Conservation (phyloP, 2,888 invertebrate species). For the Hirtodrosophila cameraria region DNA sequence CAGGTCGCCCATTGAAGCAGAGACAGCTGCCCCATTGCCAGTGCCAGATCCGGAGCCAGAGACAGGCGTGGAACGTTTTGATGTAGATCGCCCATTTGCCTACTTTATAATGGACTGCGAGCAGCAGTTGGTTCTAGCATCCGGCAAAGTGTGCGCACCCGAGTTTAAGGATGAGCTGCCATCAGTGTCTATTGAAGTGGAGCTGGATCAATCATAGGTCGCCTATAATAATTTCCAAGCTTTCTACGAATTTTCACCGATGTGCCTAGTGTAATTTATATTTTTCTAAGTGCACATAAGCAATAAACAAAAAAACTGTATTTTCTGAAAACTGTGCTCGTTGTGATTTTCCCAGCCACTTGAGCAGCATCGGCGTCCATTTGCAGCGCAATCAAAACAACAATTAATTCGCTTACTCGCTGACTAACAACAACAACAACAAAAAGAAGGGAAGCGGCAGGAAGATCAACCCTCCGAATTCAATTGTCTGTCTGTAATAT, state of each 20-base stretch:
- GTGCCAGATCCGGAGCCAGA: constrained; percentile 67
- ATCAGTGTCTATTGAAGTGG: constrained; percentile 71
- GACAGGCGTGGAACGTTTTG: constrained; percentile 82
- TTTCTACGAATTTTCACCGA: constrained; percentile 75
- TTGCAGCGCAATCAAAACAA: constrained; percentile 77
- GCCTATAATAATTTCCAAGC: constrained; percentile 65
- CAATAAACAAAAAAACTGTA: constrained; percentile 60
- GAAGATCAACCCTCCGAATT: constrained; percentile 69
- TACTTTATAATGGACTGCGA: constrained; percentile 87
- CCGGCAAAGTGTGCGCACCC: constrained; percentile 86
- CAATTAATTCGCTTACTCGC: constrained; percentile 77
- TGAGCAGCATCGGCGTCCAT: constrained; percentile 38
- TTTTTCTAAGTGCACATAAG: constrained; percentile 43
- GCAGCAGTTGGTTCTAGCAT: constrained; percentile 86
- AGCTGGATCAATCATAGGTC: constrained; percentile 74
- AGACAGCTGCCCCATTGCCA: constrained; percentile 32
- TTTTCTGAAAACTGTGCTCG: constrained; percentile 27
- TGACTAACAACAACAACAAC: constrained; percentile 37
- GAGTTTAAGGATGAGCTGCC: constrained; percentile 72
- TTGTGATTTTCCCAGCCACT: constrained; percentile 68
- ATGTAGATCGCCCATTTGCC: constrained; percentile 87
- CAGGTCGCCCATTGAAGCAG: constrained; percentile 46
- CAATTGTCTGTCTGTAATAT: constrained; percentile 80
- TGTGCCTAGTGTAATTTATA: constrained; percentile 42
- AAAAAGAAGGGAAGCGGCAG: constrained; percentile 5